phyloP scores from a whole-genome alignment of 2,888 invertebrate species.

The Eristalinus aeneus region DNA sequence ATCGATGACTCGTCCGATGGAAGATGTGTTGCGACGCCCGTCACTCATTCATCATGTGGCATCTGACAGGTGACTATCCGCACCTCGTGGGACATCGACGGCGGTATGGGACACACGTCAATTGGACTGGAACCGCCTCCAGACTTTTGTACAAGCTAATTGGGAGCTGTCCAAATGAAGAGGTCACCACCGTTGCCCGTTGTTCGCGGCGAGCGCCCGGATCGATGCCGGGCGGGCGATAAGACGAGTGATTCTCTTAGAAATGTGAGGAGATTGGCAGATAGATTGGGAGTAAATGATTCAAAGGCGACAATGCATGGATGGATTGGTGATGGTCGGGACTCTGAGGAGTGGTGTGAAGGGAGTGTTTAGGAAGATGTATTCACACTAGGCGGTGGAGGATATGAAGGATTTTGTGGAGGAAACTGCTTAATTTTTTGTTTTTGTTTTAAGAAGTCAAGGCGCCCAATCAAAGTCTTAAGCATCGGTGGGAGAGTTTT shows the following conservation, averaged over 20 bases:
- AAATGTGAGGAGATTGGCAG: slow-evolving; percentile 29
- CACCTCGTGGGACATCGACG: slow-evolving; percentile 51
- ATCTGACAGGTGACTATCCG: slow-evolving; percentile 66
- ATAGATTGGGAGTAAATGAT: slow-evolving; percentile 27
- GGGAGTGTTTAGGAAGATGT: too few species aligned
- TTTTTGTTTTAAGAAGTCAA: too few species aligned
- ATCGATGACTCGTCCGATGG: slow-evolving; percentile 33
- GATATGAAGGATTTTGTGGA: too few species aligned
- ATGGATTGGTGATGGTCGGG: not conserved
- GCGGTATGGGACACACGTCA: slow-evolving; percentile 63
- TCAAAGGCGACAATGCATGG: slow-evolving; percentile 22
- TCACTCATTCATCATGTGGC: slow-evolving; percentile 65
- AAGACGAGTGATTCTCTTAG: slow-evolving; percentile 29
- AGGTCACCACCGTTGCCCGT: slow-evolving; percentile 19
- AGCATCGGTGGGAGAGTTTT: too few species aligned
- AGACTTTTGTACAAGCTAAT: slow-evolving; percentile 62
- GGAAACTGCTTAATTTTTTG: too few species aligned
- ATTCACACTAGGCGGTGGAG: too few species aligned
- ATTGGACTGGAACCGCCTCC: slow-evolving; percentile 43
- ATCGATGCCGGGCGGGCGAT: slow-evolving; percentile 53
- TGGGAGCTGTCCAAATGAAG: slow-evolving; percentile 65
- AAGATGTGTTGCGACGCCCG: slow-evolving; percentile 14
- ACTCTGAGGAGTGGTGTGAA: too few species aligned
- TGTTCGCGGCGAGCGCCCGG: not conserved
- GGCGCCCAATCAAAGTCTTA: too few species aligned